Evolutionary conservation across 2,797 vertebrate species (phyloP), one percentile per base, ranked within the genome.

Genomic region (Melanitta fusca): DNA sequence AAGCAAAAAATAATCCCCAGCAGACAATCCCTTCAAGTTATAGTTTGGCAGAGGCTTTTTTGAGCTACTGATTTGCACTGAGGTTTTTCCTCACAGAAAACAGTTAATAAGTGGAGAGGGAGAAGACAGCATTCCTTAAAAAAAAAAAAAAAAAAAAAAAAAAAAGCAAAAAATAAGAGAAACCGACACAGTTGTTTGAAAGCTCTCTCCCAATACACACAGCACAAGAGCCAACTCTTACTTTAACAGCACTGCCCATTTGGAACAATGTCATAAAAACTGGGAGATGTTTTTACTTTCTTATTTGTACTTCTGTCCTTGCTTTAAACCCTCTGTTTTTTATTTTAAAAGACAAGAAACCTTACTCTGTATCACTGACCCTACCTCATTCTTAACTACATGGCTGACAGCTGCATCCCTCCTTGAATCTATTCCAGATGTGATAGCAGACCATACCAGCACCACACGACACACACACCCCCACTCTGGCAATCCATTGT

Each of bases 211-310:
- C 65, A 92, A 51, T 6, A 78, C 58, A 71, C 14, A 61, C 39
- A 90, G 80, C 5, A 22, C 0, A 0, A 65, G 43, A 85, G 84
- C 81, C 88, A 96, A 74, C 49, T 85, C 49, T 43, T 77, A 28
- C 27, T 93, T 89, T 51, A 88, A 80, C 22, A 89, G 36, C 34
- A 78, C 65, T 92, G 88, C 69, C 74, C 68, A 71, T 74, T 80
- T 89, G 81, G 61, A 92, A 88, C 8, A 87, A 68, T 0, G 0
- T 21, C 39, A 27, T 60, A 39, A 87, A 75, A 93, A 56, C 4
- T 1, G 5, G 4, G 62, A 12, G 6, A 61, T 34, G 68, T 70
- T 54, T 84, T 88, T 17, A 6, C 62, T 81, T 74, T 83, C 65
- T 45, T 65, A 27, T 57, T 65, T 89, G 36, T 65, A 74, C 36